Percentiles rank a stretch among this genome's conserved stretches.
phyloP scores from a whole-genome alignment of 2,797 vertebrate species.

The Telmatherina bonti region DNA sequence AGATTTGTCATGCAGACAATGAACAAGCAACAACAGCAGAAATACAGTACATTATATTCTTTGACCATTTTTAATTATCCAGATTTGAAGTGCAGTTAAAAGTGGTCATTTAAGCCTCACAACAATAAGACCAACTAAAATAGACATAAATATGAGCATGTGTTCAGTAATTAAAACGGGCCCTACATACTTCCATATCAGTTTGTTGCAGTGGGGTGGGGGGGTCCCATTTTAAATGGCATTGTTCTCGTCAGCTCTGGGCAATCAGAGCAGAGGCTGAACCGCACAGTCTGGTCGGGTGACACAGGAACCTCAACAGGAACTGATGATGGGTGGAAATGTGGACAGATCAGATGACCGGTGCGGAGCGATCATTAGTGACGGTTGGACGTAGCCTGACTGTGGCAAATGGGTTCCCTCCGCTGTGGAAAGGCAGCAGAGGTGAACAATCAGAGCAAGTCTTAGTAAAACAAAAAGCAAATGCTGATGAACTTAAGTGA shows the following conservation, averaged over 20 bases:
- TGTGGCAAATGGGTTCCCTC: constrained; percentile 95
- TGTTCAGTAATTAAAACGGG: constrained; percentile 58
- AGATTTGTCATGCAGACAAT: constrained; percentile 39
- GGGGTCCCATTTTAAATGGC: constrained; percentile 51
- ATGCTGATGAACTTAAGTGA: constrained; percentile 17
- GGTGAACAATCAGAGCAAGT: neutral
- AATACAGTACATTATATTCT: constrained; percentile 43
- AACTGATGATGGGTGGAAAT: constrained; percentile 7
- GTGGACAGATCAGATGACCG: constrained; percentile 80
- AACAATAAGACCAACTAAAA: constrained; percentile 58
- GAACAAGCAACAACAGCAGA: constrained; percentile 42
- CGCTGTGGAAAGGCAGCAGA: constrained; percentile 76
- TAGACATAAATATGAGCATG: constrained; percentile 47
- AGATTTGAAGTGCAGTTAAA: constrained; percentile 53
- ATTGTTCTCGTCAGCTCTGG: constrained; percentile 34
- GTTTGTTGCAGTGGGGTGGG: constrained; percentile 37
- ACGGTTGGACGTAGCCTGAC: constrained; percentile 94
- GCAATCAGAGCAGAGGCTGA: constrained; percentile 8
- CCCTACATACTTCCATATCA: constrained; percentile 43
- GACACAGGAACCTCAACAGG: constrained; percentile 23
- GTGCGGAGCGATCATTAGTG: constrained; percentile 96
- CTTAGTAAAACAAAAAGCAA: neutral
- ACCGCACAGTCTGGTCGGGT: constrained; percentile 8
- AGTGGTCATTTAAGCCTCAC: constrained; percentile 50
- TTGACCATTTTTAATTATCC: constrained; percentile 46